Conservation (phyloP, 2,797 vertebrate genomes). For the Cheirogaleus major region DNA sequence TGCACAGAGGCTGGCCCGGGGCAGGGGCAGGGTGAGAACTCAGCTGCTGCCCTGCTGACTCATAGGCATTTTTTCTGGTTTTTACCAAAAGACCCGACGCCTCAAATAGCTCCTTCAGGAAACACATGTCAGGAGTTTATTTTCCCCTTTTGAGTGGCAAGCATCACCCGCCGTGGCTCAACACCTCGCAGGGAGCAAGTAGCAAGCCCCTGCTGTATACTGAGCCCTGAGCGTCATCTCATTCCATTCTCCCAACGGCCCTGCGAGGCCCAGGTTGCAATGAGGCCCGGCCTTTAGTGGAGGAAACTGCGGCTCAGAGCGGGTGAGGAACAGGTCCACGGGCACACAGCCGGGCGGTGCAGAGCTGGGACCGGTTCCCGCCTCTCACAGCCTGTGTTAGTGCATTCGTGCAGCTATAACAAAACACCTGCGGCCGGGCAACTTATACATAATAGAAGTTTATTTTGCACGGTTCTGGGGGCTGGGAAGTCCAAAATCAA, state of each 20-base stretch:
- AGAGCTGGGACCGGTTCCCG: neutral
- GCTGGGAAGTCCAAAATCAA: neutral
- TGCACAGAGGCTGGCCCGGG: rapidly evolving
- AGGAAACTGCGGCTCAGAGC: neutral
- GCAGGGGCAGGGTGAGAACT: neutral
- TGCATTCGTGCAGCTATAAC: neutral
- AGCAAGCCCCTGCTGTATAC: rapidly evolving
- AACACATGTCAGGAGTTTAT: neutral
- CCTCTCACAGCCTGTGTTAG: neutral
- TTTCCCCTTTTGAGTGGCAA: conserved; percentile 56
- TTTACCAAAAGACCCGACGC: conserved; percentile 45
- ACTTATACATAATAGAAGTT: neutral
- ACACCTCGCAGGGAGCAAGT: rapidly evolving
- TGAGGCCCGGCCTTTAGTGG: rapidly evolving
- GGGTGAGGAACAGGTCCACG: rapidly evolving
- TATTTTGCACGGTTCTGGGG: too few relatives aligned
- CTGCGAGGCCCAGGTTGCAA: rapidly evolving
- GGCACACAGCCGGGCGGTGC: rapidly evolving
- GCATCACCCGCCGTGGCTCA: rapidly evolving
- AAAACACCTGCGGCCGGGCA: neutral
- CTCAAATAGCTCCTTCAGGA: conserved; percentile 33
- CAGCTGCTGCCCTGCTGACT: neutral
- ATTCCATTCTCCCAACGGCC: rapidly evolving
- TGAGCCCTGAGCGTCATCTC: rapidly evolving
- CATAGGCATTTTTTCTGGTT: conserved; percentile 6